Percentiles rank a stretch among this genome's conserved stretches.
Evolutionary conservation across 2,888 invertebrate genomes (phyloP).

Genomic region (Chaitophorus viminalis): DNA sequence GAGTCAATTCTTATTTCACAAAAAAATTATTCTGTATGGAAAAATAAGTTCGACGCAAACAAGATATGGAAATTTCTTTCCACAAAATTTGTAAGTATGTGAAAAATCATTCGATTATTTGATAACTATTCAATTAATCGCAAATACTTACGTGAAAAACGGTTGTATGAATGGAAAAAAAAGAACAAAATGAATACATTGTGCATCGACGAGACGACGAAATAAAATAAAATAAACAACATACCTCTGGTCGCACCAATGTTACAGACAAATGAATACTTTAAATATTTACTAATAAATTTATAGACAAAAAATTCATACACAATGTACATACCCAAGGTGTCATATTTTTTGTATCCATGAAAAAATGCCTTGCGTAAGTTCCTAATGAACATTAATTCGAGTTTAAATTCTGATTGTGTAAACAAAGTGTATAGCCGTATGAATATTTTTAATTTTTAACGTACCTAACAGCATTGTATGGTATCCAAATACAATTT

Average conservation of each 20-base stretch:
- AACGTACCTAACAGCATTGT: too few relatives aligned
- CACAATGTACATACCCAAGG: slow-evolving; percentile 16
- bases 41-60: not conserved
- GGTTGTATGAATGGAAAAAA: not conserved
- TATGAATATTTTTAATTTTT: not conserved
- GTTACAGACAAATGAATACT: slow-evolving; percentile 32
- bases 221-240: not conserved
- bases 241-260: not conserved
- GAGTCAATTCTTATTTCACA: not conserved
- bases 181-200: slow-evolving; percentile 19
- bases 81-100: slow-evolving; percentile 10
- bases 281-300: slow-evolving; percentile 33
- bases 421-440: not conserved
- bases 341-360: not conserved
- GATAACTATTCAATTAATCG: not conserved
- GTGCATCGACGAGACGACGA: not conserved
- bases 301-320: slow-evolving; percentile 5
- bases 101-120: not conserved
- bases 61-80: not conserved
- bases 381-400: not conserved
- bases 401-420: not conserved
- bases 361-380: not conserved
- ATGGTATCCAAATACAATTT: too few relatives aligned
- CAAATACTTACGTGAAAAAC: not conserved
- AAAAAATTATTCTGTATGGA: not conserved